Evolutionary conservation across 2,888 invertebrate genomes (phyloP), one percentile per base, ranked within the genome.

Genomic region (Ennomos erosarius): DNA sequence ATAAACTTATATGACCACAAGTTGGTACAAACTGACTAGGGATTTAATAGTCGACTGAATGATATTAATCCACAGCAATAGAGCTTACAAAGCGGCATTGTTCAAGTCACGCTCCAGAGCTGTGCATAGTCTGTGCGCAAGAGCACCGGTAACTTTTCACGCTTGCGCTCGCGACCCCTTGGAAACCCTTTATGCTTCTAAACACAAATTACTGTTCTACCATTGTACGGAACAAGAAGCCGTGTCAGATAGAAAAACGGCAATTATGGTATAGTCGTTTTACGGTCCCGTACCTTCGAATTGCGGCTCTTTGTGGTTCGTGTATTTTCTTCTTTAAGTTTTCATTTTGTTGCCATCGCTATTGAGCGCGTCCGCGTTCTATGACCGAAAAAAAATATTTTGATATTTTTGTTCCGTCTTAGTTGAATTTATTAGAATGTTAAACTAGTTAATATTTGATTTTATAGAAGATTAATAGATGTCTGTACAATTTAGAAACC

Each of bases 151-250:
- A 79, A 67, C 65, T 68, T 69, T 79, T 79, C 78, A 81, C 80
- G 81, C 56, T 56, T 67, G 75, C 74, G 69, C 74, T 65, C 67
- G 68, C 70, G 68, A 69, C 71, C 59, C 64, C 73, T 55, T 63
- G 48, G 63, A 71, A 74, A 75, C 74, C 78, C 73, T 75, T 69
- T 68, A 50, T 59, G 46, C 53, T 10, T 59, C 45, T 72, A 72
- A 70, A 70, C 65, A 68, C 73, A 74, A 77, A 80, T 78, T 78
- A 69, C 74, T 58, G 62, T 62, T 69, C 69, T 67, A 68, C 81
- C 72, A 85, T 89, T 88, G 86, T 87, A 74, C 62, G 61, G 64
- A 84, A 67, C 71, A 78, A 87, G 74, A 75, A 74, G 70, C 80
- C 85, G 82, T 85, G 77, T 79, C 82, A 71, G 59, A 66, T 73